Conservation (phyloP, 1,140 invertebrate genomes). For the Drosophila lowei region DNA sequence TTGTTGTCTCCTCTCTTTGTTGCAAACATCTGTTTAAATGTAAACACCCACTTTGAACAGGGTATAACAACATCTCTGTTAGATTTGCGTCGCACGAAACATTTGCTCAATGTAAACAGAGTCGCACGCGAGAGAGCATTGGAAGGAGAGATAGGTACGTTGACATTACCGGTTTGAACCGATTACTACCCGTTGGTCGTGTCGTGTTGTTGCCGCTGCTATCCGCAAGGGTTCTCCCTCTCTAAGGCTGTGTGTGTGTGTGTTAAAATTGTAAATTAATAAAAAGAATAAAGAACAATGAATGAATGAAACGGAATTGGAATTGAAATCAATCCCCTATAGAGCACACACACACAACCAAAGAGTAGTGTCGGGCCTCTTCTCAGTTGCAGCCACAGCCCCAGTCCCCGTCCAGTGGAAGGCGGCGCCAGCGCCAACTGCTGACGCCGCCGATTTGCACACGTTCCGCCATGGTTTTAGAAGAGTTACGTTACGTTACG, state of each 20-base stretch:
- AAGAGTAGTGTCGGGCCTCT: constrained; percentile 27
- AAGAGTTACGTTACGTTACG: constrained; percentile 21
- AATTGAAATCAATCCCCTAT: constrained; percentile 72
- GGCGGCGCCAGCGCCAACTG: no score
- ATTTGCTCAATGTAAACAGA: constrained; percentile 59
- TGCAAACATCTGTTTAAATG: not conserved
- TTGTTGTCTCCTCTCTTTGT: not conserved
- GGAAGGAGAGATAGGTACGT: no score
- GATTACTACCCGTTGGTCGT: constrained; percentile 53
- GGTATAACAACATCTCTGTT: constrained; percentile 43
- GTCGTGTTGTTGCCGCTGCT: constrained; percentile 3
- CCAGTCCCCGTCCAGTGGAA: constrained; percentile 18
- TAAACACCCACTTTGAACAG: constrained; percentile 3
- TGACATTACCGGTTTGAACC: constrained; percentile 64
- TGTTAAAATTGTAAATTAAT: constrained; percentile 79
- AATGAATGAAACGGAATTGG: constrained; percentile 70
- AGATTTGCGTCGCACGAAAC: constrained; percentile 75
- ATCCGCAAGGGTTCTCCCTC: constrained; percentile 34
- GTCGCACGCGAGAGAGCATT: constrained; percentile 9
- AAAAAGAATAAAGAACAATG: constrained; percentile 64
- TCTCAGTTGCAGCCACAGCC: not conserved
- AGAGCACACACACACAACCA: constrained; percentile 31
- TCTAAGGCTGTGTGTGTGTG: constrained; percentile 33
- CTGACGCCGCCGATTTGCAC: constrained; percentile 19
- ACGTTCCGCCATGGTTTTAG: constrained; percentile 41